These are phyloP conservation scores for Oxytorus armatus DNA, from an alignment of 2,888 invertebrate genomes.

Conservation along the genomic window DNA sequence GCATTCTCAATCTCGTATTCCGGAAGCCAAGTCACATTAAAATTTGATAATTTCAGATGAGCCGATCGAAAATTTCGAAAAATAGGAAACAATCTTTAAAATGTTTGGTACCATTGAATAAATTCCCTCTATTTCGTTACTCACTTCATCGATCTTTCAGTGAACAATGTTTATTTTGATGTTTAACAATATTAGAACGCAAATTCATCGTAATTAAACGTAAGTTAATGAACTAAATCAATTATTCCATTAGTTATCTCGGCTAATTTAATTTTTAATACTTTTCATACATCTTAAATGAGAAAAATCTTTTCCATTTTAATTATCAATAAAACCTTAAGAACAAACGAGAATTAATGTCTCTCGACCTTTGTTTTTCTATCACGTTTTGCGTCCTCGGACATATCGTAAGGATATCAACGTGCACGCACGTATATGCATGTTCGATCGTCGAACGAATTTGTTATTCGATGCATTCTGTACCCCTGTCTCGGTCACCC, in stretches of 20 bases:
- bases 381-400: conserved; percentile 6
- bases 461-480: conserved; percentile 61
- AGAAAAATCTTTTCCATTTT: not conserved
- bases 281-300: not conserved
- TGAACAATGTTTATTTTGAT: too few relatives aligned
- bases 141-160: too few relatives aligned
- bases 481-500: conserved; percentile 45
- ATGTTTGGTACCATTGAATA: too few relatives aligned
- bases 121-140: too few relatives aligned
- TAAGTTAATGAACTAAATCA: too few relatives aligned
- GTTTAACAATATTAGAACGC: too few relatives aligned
- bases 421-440: conserved; percentile 26
- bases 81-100: too few relatives aligned
- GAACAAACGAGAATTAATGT: not conserved
- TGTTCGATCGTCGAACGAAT: conserved; percentile 48
- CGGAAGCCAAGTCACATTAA: not conserved
- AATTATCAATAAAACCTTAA: not conserved
- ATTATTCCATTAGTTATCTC: too few relatives aligned
- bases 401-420: conserved; percentile 31
- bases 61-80: too few relatives aligned
- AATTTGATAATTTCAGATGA: not conserved
- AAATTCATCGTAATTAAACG: too few relatives aligned
- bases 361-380: not conserved
- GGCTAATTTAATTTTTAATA: too few relatives aligned
- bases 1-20: conserved; percentile 37